These are phyloP conservation scores for Macroteleia sp. DNA, from an alignment of 2,888 invertebrate species.

Conservation along the genomic window DNA sequence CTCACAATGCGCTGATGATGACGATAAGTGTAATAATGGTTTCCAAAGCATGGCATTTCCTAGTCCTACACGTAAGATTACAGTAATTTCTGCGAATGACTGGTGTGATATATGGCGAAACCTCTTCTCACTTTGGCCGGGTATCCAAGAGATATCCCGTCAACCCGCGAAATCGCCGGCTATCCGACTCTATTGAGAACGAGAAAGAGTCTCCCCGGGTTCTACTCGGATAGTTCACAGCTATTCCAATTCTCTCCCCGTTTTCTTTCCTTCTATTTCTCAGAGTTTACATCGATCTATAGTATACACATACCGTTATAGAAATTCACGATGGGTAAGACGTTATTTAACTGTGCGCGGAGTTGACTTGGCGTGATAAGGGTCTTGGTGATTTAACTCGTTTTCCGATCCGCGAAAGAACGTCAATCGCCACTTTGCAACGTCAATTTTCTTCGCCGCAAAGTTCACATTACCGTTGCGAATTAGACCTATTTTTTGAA, in stretches of 20 bases:
- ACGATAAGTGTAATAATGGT: constrained; percentile 64
- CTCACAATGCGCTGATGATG: constrained; percentile 38
- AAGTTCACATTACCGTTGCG: constrained; percentile 61
- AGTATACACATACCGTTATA: constrained; percentile 35
- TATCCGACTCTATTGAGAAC: constrained; percentile 7
- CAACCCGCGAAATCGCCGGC: constrained; percentile 1
- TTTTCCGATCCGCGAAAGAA: constrained; percentile 71
- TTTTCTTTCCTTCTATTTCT: constrained; percentile 9
- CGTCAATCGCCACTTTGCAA: constrained; percentile 58
- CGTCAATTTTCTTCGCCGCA: constrained; percentile 61
- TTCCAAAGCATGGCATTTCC: constrained; percentile 43
- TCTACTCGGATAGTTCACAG: constrained; percentile 55
- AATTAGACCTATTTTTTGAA: constrained; percentile 65
- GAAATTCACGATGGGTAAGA: constrained; percentile 34
- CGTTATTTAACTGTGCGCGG: constrained; percentile 29
- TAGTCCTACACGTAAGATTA: constrained; percentile 53
- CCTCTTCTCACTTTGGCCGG: constrained; percentile 30
- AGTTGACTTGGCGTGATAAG: constrained; percentile 66
- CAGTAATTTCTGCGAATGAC: constrained; percentile 60
- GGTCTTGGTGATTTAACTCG: constrained; percentile 68
- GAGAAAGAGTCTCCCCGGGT: constrained; percentile 47
- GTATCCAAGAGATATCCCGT: constrained; percentile 11
- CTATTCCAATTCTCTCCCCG: constrained; percentile 39
- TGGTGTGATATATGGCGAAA: constrained; percentile 49
- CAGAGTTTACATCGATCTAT: constrained; percentile 2